A percentile compares a stretch with the other conserved stretches of the same genome.
Evolutionary conservation across 1,140 invertebrate species (phyloP).

Genomic region (Babylonia areolata): DNA sequence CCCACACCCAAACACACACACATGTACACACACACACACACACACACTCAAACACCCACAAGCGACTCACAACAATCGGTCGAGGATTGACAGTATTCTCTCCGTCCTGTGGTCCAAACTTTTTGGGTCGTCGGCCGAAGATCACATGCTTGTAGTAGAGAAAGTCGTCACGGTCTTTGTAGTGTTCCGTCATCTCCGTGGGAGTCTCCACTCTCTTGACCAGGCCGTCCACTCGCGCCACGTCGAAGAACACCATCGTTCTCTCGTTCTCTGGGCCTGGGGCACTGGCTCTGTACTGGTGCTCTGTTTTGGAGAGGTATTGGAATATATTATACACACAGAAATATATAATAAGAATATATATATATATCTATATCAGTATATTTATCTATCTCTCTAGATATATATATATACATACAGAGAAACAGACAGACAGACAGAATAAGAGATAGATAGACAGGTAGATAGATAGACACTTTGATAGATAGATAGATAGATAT

Average conservation of each 20-base stretch:
- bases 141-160: constrained; percentile 77
- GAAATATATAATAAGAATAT: not conserved
- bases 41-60: not conserved
- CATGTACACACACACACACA: not conserved
- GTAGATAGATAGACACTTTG: too few relatives aligned
- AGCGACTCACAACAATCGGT: constrained; percentile 74
- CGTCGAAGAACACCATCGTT: constrained; percentile 83
- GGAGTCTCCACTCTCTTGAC: constrained; percentile 80
- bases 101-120: constrained; percentile 72
- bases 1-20: not conserved
- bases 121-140: constrained; percentile 74
- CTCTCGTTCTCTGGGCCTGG: constrained; percentile 79
- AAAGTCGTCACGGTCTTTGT: constrained; percentile 81
- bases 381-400: too few relatives aligned
- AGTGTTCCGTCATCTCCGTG: constrained; percentile 81
- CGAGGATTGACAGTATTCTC: constrained; percentile 62
- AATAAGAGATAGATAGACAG: too few relatives aligned
- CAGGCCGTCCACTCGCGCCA: constrained; percentile 83
- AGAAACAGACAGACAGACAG: too few relatives aligned
- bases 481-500: too few relatives aligned
- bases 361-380: too few relatives aligned
- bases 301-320: constrained; percentile 77
- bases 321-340: not conserved
- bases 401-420: too few relatives aligned
- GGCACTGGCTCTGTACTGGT: constrained; percentile 79